phyloP scores from a whole-genome alignment of 1,140 invertebrate species.

The Marisa cornuarietis region DNA sequence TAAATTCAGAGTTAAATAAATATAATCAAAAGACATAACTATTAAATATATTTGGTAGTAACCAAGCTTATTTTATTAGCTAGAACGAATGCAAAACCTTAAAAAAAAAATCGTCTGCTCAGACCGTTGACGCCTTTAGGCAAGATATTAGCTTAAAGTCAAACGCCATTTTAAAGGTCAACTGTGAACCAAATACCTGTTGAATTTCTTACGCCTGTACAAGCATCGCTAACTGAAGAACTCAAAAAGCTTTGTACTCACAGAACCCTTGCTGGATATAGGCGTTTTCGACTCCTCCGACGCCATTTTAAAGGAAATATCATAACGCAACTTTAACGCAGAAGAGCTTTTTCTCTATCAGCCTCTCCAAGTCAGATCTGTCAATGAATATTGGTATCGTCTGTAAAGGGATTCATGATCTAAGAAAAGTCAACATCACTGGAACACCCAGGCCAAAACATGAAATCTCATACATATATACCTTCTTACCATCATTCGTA shows the following conservation, averaged over 20 bases:
- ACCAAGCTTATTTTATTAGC: not conserved
- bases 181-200: not conserved
- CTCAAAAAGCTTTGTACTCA: conserved; percentile 6
- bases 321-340: too few species aligned
- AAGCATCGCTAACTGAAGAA: not conserved
- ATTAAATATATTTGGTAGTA: not conserved
- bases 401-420: too few species aligned
- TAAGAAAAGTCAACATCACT: too few species aligned
- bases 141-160: not conserved
- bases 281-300: conserved; percentile 34
- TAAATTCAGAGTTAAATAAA: not conserved
- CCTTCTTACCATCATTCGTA: too few species aligned
- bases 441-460: too few species aligned
- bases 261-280: conserved; percentile 30
- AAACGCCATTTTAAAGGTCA: not conserved
- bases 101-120: not conserved
- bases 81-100: not conserved
- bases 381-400: too few species aligned
- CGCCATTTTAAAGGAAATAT: conserved; percentile 21
- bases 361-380: too few species aligned
- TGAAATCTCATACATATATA: too few species aligned
- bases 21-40: not conserved
- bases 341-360: too few species aligned
- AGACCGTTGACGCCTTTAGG: not conserved
- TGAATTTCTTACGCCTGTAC: not conserved